Conservation (phyloP, 2,797 vertebrate genomes). For the Smutsia gigantea region DNA sequence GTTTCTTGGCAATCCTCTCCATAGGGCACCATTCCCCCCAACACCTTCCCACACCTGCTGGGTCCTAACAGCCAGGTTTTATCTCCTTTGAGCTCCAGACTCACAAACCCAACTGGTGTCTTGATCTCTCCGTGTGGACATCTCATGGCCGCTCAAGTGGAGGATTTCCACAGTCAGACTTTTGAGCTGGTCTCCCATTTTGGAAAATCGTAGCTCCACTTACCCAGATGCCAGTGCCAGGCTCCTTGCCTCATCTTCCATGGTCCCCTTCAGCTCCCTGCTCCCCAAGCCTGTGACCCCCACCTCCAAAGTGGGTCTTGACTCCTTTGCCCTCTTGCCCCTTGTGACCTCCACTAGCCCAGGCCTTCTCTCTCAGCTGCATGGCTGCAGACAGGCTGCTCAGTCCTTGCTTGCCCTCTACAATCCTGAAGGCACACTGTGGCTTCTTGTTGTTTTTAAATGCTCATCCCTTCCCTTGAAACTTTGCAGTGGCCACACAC, state of each 20-base stretch:
- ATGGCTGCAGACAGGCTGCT: too few species aligned
- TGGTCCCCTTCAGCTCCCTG: neutral
- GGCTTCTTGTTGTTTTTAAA: neutral
- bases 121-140: accelerated
- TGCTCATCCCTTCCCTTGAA: neutral
- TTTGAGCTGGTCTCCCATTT: neutral
- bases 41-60: neutral
- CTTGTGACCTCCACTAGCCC: neutral
- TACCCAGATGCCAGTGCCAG: neutral
- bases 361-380: neutral
- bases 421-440: neutral
- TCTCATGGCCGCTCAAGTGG: neutral
- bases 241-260: neutral
- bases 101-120: too few species aligned
- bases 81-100: neutral
- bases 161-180: neutral
- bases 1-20: neutral
- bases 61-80: neutral
- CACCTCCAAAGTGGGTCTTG: neutral
- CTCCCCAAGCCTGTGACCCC: neutral
- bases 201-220: neutral
- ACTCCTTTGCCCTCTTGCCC: too few species aligned
- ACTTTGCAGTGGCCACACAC: neutral
- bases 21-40: neutral
- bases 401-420: neutral